A percentile compares a stretch with the other conserved stretches of the same genome.
These are phyloP conservation scores for Aphelenchoides fujianensis DNA, from an alignment of 1,140 invertebrate genomes.

Conservation along the genomic window DNA sequence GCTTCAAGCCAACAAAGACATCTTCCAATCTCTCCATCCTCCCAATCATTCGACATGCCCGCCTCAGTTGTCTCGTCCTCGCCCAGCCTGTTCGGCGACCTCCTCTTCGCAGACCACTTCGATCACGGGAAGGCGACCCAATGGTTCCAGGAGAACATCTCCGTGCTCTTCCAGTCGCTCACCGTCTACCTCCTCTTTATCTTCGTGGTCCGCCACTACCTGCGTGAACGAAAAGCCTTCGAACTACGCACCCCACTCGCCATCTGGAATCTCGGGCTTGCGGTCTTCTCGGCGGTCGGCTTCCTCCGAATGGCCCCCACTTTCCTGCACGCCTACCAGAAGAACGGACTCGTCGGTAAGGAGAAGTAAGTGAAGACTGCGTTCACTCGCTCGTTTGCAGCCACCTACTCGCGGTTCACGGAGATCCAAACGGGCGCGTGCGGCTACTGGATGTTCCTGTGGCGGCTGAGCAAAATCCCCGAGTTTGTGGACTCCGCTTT, in stretches of 20 bases:
- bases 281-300: background rate
- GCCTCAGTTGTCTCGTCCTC: background rate
- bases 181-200: background rate
- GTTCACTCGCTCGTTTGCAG: background rate
- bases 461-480: slow-evolving; percentile 5
- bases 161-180: background rate
- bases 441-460: background rate
- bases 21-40: too few species aligned
- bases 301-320: background rate
- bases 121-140: background rate
- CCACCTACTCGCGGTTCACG: background rate
- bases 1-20: too few species aligned
- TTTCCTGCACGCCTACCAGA: background rate
- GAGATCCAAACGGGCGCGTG: background rate
- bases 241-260: background rate
- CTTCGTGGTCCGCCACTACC: background rate
- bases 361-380: background rate
- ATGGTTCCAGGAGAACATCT: background rate
- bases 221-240: background rate
- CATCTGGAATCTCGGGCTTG: background rate
- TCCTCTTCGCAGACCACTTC: background rate
- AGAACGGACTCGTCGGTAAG: background rate
- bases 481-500: slow-evolving; percentile 22
- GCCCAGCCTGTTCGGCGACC: background rate
- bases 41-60: too few species aligned